Evolutionary conservation across 2,113 vertebrate species (phyloP).

Genomic region (Passerina amoena): DNA sequence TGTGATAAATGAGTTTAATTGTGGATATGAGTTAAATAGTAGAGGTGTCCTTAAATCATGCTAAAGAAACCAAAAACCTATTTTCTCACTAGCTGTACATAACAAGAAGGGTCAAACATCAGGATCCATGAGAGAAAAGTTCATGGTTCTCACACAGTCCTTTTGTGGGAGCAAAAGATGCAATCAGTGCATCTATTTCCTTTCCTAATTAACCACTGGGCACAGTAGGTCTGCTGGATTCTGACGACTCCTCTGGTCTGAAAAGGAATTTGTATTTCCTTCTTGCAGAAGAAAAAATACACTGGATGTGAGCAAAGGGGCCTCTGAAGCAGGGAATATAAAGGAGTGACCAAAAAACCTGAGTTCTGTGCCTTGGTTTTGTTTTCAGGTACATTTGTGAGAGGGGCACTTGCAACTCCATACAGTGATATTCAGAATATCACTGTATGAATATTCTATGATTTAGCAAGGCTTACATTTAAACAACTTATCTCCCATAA

Average conservation of each 20-base stretch:
- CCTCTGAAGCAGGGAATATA: neutral
- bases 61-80: neutral
- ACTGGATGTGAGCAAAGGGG: neutral
- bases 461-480: neutral
- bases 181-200: neutral
- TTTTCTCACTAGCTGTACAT: neutral
- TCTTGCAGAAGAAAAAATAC: neutral
- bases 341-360: neutral
- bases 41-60: neutral
- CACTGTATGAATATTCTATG: neutral
- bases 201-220: neutral
- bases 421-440: neutral
- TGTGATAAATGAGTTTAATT: neutral
- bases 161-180: neutral
- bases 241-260: neutral
- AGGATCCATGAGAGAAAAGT: neutral
- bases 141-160: neutral
- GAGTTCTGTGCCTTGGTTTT: neutral
- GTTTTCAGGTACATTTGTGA: neutral
- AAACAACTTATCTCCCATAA: neutral
- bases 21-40: neutral
- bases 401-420: neutral
- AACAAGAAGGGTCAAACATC: neutral
- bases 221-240: neutral
- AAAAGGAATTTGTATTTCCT: neutral